Evolutionary conservation across 2,888 invertebrate species (phyloP).

Genomic region (Callinectes sapidus): DNA sequence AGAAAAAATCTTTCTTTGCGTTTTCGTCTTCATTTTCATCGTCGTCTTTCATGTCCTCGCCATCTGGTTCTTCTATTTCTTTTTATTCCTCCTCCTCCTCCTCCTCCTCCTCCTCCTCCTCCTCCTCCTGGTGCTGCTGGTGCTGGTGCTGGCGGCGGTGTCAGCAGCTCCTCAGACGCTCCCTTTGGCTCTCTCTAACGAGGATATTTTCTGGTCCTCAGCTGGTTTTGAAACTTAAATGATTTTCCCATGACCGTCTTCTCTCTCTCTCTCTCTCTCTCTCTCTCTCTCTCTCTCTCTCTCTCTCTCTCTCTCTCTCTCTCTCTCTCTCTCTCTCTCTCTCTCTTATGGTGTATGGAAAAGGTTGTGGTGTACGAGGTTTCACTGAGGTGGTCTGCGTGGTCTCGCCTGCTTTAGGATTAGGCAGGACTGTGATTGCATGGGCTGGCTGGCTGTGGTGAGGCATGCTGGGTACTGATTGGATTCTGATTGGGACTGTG

Average conservation of each 20-base stretch:
- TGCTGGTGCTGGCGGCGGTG: constrained; percentile 11
- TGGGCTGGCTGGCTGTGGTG: neutral
- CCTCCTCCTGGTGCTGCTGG: neutral
- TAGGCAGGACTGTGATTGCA: neutral
- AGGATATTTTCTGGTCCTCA: constrained; percentile 11
- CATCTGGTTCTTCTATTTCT: neutral
- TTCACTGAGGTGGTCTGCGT: neutral
- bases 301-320: neutral
- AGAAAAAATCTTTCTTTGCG: neutral
- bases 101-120: neutral
- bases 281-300: neutral
- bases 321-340: neutral
- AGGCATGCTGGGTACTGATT: neutral
- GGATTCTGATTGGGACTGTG: neutral
- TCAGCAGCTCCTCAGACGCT: constrained; percentile 10
- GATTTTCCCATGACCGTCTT: constrained; percentile 2
- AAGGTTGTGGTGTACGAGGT: neutral
- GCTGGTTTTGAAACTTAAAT: constrained; percentile 10
- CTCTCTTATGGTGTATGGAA: neutral
- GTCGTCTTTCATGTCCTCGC: neutral
- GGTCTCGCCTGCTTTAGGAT: neutral
- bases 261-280: no score
- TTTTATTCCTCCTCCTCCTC: neutral
- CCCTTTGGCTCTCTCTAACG: constrained; percentile 10
- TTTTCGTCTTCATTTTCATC: neutral